A percentile compares a stretch with the other conserved stretches of the same genome.
Conservation (phyloP, 1,140 invertebrate species). For the roundworm (Caenorhabditis elegans) region DNA sequence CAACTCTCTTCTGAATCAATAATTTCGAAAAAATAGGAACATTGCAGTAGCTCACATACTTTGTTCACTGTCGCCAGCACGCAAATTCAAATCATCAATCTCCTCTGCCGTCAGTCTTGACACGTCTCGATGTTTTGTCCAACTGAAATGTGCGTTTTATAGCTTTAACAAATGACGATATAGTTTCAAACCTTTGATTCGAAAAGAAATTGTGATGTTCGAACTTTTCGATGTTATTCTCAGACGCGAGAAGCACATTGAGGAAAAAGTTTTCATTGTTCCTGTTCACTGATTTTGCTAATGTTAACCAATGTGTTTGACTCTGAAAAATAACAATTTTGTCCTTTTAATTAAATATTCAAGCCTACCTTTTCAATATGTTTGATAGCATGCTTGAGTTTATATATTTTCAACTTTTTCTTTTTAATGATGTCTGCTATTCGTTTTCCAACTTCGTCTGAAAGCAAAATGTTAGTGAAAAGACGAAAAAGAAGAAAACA, state of each 20-base stretch:
- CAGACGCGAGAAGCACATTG: neutral
- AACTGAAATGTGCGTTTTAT: neutral
- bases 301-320: neutral
- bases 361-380: neutral
- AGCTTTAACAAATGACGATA: too few relatives aligned
- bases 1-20: too few relatives aligned
- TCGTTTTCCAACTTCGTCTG: neutral
- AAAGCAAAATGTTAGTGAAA: neutral
- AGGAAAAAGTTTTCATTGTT: neutral
- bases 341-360: neutral
- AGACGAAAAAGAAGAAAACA: too few relatives aligned
- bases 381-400: neutral
- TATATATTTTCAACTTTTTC: neutral
- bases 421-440: neutral
- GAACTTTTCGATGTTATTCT: neutral
- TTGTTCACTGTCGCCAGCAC: too few relatives aligned
- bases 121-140: neutral
- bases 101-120: neutral
- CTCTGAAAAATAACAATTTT: neutral
- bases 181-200: neutral
- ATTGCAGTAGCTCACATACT: too few relatives aligned
- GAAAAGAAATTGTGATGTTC: neutral
- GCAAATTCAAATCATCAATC: too few relatives aligned
- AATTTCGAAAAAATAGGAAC: too few relatives aligned
- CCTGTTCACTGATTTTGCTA: neutral